A percentile compares a stretch with the other conserved stretches of the same genome.
Conservation (phyloP, 2,113 vertebrate genomes). For the Cyprinus carpio region DNA sequence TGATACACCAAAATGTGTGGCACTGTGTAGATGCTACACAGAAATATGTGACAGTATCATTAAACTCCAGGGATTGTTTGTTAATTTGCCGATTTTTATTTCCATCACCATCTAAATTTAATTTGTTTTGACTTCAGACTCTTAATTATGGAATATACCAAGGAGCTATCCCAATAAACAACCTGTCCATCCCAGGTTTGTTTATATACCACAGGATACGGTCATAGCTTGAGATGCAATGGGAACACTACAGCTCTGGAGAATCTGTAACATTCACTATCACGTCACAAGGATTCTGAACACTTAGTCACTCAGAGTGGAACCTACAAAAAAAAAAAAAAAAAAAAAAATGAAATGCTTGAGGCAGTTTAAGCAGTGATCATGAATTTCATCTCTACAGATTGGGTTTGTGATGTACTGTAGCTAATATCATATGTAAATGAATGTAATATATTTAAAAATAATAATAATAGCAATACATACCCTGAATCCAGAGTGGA, state of each 20-base stretch:
- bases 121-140: no score
- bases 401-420: not conserved
- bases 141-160: no score
- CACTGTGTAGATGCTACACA: no score
- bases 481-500: slow-evolving; percentile 19
- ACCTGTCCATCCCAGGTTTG: not conserved
- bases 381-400: not conserved
- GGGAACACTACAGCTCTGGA: slow-evolving; percentile 28
- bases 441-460: not conserved
- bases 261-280: not conserved
- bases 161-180: slow-evolving; percentile 22
- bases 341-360: not conserved
- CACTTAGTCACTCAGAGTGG: not conserved
- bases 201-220: slow-evolving; percentile 49
- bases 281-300: slow-evolving; percentile 21
- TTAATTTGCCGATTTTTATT: no score
- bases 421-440: not conserved
- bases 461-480: not conserved
- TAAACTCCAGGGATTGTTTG: no score
- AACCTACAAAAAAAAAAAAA: not conserved
- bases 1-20: no score
- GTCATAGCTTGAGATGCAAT: slow-evolving; percentile 10
- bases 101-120: no score
- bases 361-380: not conserved
- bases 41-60: no score